Evolutionary conservation across 2,113 vertebrate genomes (phyloP).

Genomic region (Haplochromis burtoni): DNA sequence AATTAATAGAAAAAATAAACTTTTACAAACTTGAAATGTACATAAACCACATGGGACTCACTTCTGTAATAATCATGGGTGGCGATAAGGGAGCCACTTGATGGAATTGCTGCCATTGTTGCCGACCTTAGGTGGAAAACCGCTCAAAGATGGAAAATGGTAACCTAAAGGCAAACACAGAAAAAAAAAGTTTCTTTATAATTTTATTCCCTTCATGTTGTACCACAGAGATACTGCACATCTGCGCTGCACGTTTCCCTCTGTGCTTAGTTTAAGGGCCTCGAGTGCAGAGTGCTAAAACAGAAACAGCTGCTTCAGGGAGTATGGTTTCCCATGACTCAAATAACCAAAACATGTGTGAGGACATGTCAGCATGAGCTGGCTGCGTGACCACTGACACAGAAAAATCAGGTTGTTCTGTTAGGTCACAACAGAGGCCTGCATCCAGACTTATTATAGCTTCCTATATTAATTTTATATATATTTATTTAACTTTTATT

Average conservation of each 20-base stretch:
- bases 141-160: slow-evolving; percentile 41
- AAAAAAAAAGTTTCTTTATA: not conserved
- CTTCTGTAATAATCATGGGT: slow-evolving; percentile 91
- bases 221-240: not conserved
- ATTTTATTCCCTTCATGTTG: not conserved
- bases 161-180: not conserved
- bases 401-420: not conserved
- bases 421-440: not conserved
- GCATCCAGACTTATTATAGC: not conserved
- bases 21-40: not conserved
- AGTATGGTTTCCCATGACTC: slow-evolving; percentile 15
- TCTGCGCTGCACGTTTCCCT: not conserved
- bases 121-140: slow-evolving; percentile 40
- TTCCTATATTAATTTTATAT: not conserved
- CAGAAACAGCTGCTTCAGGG: slow-evolving; percentile 14
- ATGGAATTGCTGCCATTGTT: slow-evolving; percentile 93
- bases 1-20: accelerated
- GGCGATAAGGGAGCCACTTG: slow-evolving; percentile 88
- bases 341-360: not conserved
- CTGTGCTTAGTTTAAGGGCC: not conserved
- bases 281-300: not conserved
- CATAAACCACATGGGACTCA: slow-evolving; percentile 56
- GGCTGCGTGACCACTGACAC: not conserved
- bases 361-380: not conserved
- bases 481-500: not conserved